Conservation (phyloP, 1,140 invertebrate genomes). For the Andrena cerasifolii region DNA sequence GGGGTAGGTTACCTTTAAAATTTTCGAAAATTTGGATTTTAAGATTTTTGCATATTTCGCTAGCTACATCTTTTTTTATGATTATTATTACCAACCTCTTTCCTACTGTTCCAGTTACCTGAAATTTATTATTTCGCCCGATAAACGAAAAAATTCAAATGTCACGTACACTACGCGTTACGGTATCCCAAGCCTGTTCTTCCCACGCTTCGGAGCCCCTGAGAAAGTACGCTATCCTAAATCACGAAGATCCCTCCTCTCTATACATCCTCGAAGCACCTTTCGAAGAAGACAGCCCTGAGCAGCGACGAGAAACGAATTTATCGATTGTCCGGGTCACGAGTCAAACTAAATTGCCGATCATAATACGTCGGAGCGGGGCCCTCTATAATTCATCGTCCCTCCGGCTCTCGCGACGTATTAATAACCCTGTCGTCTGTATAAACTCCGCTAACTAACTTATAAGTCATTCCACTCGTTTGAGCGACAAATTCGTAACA, state of each 20-base stretch:
- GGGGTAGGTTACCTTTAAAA: too few species aligned
- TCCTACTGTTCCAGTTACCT: too few species aligned
- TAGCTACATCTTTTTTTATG: too few species aligned
- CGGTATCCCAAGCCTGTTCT: neutral
- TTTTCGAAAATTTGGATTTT: too few species aligned
- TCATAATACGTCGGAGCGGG: conserved; percentile 37
- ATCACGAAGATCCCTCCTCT: neutral
- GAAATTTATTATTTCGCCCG: too few species aligned
- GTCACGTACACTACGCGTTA: neutral
- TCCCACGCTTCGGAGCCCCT: neutral
- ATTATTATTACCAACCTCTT: too few species aligned
- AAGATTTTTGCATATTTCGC: too few species aligned
- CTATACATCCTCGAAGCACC: neutral
- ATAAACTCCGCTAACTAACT: conserved; percentile 52
- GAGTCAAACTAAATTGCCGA: conserved; percentile 54
- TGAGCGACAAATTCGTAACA: conserved; percentile 51
- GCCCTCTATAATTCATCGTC: conserved; percentile 41
- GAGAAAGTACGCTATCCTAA: neutral
- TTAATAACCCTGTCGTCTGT: conserved; percentile 49
- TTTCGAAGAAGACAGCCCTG: neutral
- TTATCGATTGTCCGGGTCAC: conserved; percentile 35
- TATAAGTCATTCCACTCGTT: conserved; percentile 50
- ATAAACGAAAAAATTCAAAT: too few species aligned
- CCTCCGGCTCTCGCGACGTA: conserved; percentile 10
- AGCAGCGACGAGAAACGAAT: neutral